phyloP scores from a whole-genome alignment of 1,140 invertebrate species.

The Saccostrea glomerata region DNA sequence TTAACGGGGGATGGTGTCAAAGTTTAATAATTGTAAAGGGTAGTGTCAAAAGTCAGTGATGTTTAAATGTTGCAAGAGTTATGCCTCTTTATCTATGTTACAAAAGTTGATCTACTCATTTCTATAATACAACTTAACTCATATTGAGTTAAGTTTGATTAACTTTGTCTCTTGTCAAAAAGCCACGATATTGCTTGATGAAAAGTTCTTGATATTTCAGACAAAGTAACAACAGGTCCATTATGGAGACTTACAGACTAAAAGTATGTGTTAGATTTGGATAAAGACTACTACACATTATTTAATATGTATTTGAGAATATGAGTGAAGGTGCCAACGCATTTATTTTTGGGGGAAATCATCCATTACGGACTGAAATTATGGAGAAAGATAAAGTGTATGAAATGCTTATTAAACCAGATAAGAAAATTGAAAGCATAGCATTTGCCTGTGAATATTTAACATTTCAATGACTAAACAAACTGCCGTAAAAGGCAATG shows the following conservation, averaged over 20 bases:
- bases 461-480: neutral
- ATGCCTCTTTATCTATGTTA: no score
- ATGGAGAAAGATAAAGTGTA: conserved; percentile 6
- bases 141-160: no score
- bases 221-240: conserved; percentile 26
- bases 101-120: no score
- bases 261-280: neutral
- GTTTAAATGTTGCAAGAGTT: no score
- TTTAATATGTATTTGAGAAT: neutral
- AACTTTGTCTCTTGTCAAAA: neutral
- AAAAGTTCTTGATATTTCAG: conserved; percentile 21
- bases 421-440: conserved; percentile 17
- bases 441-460: neutral
- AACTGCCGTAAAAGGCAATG: neutral
- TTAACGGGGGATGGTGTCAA: no score
- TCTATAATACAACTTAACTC: no score
- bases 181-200: neutral
- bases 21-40: no score
- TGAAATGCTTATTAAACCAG: neutral
- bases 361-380: neutral
- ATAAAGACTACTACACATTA: neutral
- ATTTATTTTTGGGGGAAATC: conserved; percentile 9
- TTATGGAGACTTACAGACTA: conserved; percentile 34
- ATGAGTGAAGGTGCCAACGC: neutral
- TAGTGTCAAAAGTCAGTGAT: no score